phyloP scores from a whole-genome alignment of 1,140 invertebrate species.

The Cydia strobilella region DNA sequence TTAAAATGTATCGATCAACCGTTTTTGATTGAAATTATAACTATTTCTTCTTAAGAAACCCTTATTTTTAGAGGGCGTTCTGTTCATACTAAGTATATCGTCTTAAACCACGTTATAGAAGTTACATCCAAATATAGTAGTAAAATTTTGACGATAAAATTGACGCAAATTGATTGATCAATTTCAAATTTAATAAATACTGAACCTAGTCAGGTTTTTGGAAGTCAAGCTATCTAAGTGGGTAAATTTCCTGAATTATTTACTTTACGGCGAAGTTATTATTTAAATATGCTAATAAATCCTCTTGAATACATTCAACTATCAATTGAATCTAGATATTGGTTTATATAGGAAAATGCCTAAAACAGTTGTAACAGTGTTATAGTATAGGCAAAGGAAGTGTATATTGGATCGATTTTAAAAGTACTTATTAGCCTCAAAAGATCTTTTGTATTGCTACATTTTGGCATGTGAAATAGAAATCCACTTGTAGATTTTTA shows the following conservation, averaged over 20 bases:
- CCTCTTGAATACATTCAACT: background rate
- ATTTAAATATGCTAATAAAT: slow-evolving; percentile 7
- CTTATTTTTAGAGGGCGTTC: background rate
- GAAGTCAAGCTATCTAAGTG: background rate
- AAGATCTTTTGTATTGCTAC: no score
- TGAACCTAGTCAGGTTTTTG: no score
- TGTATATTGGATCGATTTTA: no score
- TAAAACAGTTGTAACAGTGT: background rate
- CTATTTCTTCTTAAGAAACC: background rate
- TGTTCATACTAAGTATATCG: background rate
- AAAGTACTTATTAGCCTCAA: no score
- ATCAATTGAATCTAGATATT: slow-evolving; percentile 19
- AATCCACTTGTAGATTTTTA: no score
- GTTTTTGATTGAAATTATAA: background rate
- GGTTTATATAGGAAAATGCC: slow-evolving; percentile 13
- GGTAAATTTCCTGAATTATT: background rate
- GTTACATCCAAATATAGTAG: slow-evolving; percentile 1
- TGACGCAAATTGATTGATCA: no score
- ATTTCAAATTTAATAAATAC: no score
- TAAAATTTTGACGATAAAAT: background rate
- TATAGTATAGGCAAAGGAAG: background rate
- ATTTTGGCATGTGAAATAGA: no score
- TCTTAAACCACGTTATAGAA: slow-evolving; percentile 4
- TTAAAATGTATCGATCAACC: slow-evolving; percentile 20
- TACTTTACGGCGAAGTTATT: background rate